phyloP scores from a whole-genome alignment of 2,113 vertebrate species.

The Calyptomena viridis region DNA sequence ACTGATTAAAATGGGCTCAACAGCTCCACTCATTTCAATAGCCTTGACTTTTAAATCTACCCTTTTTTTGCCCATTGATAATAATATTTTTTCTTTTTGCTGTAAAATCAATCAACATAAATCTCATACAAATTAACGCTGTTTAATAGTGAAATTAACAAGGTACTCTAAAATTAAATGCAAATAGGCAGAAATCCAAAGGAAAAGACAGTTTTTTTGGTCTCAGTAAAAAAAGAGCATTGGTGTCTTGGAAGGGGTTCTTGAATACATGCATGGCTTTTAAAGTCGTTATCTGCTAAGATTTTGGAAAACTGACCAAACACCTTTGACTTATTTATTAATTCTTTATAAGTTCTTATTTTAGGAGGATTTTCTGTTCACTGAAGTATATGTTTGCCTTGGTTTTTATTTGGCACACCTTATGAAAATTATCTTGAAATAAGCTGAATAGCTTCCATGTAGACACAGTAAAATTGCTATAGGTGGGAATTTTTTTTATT shows the following conservation, averaged over 20 bases:
- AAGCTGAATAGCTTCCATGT: background rate
- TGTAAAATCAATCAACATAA: background rate
- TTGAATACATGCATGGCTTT: background rate
- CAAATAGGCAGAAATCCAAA: background rate
- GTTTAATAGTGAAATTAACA: background rate
- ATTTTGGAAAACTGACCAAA: background rate
- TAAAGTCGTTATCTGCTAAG: background rate
- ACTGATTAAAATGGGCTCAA: background rate
- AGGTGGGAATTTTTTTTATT: background rate
- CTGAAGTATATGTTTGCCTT: background rate
- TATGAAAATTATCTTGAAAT: background rate
- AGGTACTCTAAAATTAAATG: background rate
- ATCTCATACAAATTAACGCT: background rate
- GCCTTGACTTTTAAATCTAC: background rate
- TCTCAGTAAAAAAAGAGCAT: fast-evolving
- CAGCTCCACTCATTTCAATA: background rate
- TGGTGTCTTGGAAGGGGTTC: background rate
- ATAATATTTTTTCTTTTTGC: background rate
- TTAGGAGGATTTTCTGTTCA: background rate
- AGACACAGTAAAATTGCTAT: background rate
- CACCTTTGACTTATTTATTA: background rate
- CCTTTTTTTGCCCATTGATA: background rate
- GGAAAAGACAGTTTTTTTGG: background rate
- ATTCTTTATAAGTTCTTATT: background rate
- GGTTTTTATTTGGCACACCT: background rate